Conservation (phyloP, 37 sponge, comb jelly and placozoan genomes). For the Bolinopsis microptera region DNA sequence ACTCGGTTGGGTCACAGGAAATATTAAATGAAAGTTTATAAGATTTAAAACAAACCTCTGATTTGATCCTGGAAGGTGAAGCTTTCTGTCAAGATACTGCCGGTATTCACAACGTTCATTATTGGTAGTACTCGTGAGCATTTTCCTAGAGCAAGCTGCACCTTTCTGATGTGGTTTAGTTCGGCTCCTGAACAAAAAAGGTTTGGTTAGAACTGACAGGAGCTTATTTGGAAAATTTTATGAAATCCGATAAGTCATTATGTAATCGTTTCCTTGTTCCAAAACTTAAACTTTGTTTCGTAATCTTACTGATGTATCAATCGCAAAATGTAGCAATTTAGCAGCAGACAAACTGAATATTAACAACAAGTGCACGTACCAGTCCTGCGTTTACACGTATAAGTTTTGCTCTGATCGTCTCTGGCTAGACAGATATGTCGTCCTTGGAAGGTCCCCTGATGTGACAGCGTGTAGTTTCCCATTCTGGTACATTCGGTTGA, state of each 20-base stretch:
- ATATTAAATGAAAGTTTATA: too few relatives aligned
- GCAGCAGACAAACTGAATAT: background rate
- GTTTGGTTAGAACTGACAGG: background rate
- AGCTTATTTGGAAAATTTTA: background rate
- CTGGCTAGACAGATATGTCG: constrained; percentile 32
- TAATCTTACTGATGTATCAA: background rate
- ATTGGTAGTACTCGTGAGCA: background rate
- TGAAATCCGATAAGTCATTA: background rate
- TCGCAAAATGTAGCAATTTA: background rate
- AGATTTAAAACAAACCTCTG: too few relatives aligned
- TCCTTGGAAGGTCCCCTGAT: constrained; percentile 24
- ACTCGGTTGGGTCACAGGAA: too few relatives aligned
- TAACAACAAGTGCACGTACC: background rate
- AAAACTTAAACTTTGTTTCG: background rate
- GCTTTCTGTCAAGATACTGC: background rate
- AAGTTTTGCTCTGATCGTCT: constrained; percentile 18
- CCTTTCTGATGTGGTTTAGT: background rate
- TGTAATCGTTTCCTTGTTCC: background rate
- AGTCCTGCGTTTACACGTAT: constrained; percentile 19
- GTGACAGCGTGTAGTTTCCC: constrained; percentile 8
- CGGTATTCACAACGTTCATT: constrained; percentile 10
- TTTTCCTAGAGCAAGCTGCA: background rate
- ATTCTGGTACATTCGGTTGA: background rate
- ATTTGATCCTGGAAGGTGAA: constrained; percentile 11
- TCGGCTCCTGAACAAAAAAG: background rate